These are phyloP conservation scores for Eurosta solidaginis DNA, from an alignment of 1,140 invertebrate species.

Conservation along the genomic window DNA sequence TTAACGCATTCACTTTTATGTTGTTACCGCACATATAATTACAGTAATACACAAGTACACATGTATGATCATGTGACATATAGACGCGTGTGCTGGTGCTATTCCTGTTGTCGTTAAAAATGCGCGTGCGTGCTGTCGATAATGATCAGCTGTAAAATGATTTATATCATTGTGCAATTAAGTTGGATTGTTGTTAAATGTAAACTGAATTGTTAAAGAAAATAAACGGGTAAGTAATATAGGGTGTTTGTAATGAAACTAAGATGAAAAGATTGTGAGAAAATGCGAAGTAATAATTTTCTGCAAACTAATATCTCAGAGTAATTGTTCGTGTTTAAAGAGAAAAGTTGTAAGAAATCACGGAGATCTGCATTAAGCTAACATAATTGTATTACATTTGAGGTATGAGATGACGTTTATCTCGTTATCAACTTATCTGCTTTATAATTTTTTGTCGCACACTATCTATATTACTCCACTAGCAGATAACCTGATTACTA, in stretches of 20 bases:
- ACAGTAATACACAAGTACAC: too few species aligned
- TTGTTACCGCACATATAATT: not conserved
- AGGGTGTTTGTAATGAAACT: not conserved
- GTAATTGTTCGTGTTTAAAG: not conserved
- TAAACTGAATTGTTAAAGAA: not conserved
- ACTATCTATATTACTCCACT: too few species aligned
- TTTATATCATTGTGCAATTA: slow-evolving; percentile 17
- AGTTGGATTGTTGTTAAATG: not conserved
- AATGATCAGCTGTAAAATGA: slow-evolving; percentile 16
- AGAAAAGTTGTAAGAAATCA: not conserved
- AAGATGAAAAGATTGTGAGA: too few species aligned
- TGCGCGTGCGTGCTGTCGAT: slow-evolving; percentile 26
- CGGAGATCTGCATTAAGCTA: too few species aligned
- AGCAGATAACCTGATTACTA: too few species aligned
- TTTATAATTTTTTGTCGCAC: too few species aligned
- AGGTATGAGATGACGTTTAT: too few species aligned
- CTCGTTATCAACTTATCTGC: too few species aligned
- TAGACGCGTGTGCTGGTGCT: not conserved
- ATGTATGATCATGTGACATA: too few species aligned
- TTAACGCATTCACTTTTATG: not conserved
- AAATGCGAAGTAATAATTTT: too few species aligned
- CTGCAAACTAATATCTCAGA: too few species aligned
- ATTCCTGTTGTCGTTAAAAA: not conserved
- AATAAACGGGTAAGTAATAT: not conserved
- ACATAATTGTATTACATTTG: too few species aligned